phyloP scores from a whole-genome alignment of 2,888 invertebrate genomes.

The Acleris literana region DNA sequence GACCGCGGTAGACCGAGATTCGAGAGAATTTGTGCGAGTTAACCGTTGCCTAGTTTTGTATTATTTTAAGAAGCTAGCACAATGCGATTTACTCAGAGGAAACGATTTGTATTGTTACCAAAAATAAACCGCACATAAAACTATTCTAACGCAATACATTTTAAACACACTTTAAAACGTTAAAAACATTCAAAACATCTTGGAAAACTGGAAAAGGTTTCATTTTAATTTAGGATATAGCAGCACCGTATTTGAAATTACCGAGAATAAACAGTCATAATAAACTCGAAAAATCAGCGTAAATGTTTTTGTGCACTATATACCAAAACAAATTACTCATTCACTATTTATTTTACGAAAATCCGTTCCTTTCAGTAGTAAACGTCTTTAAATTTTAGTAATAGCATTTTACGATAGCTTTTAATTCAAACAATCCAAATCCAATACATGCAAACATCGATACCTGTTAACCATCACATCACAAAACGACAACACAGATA shows the following conservation, averaged over 20 bases:
- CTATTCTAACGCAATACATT: too few species aligned
- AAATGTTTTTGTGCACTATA: too few species aligned
- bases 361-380: neutral
- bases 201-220: too few species aligned
- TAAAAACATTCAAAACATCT: too few species aligned
- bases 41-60: slow-evolving; percentile 15
- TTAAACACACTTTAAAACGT: too few species aligned
- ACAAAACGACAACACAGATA: slow-evolving; percentile 22
- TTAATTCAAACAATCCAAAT: neutral
- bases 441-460: slow-evolving; percentile 2
- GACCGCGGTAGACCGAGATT: slow-evolving; percentile 19
- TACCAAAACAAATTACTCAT: too few species aligned
- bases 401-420: neutral
- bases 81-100: neutral
- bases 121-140: too few species aligned
- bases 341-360: neutral
- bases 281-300: too few species aligned
- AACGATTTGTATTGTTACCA: too few species aligned
- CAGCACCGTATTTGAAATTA: too few species aligned
- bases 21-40: slow-evolving; percentile 17
- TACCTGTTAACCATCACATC: slow-evolving; percentile 11
- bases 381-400: neutral
- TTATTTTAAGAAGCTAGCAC: neutral
- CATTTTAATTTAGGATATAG: too few species aligned
- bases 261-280: too few species aligned